Evolutionary conservation across 2,888 invertebrate species (phyloP).

Genomic region (Sisyra nigra): DNA sequence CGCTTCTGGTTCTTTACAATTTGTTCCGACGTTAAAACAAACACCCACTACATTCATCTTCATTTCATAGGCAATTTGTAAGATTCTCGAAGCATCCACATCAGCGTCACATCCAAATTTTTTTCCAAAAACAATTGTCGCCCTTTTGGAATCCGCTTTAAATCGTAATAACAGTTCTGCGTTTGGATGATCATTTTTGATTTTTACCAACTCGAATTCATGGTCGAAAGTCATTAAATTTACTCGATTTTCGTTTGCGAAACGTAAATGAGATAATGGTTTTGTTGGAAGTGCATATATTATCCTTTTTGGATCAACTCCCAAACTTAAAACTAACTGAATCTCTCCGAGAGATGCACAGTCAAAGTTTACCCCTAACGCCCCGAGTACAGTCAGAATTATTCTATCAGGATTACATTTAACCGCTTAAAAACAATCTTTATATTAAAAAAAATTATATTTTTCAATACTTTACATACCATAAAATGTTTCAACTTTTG

Average conservation of each 20-base stretch:
- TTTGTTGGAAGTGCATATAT: conserved; percentile 36
- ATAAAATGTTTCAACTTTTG: conserved; percentile 72
- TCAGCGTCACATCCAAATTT: conserved; percentile 9
- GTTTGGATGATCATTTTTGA: conserved; percentile 52
- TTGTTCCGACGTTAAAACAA: conserved; percentile 9
- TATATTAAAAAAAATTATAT: not conserved
- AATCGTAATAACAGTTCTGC: conserved; percentile 47
- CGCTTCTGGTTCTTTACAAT: conserved; percentile 23
- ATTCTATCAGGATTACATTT: conserved; percentile 49
- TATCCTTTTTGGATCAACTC: conserved; percentile 27
- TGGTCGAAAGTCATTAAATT: conserved; percentile 33
- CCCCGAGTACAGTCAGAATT: conserved; percentile 21
- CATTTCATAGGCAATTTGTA: conserved; percentile 5
- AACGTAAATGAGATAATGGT: conserved; percentile 27
- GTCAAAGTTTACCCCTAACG: conserved; percentile 34
- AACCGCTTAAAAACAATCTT: conserved; percentile 42
- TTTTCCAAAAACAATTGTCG: conserved; percentile 12
- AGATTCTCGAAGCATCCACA: conserved; percentile 20
- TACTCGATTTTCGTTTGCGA: conserved; percentile 26
- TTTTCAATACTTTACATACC: conserved; percentile 32
- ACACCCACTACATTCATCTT: conserved; percentile 8
- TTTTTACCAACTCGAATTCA: conserved; percentile 29
- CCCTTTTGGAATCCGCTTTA: conserved; percentile 24
- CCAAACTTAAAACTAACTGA: conserved; percentile 25
- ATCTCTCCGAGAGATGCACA: conserved; percentile 33